phyloP scores from a whole-genome alignment of 2,888 invertebrate genomes.

The Silvanus unidentatus region DNA sequence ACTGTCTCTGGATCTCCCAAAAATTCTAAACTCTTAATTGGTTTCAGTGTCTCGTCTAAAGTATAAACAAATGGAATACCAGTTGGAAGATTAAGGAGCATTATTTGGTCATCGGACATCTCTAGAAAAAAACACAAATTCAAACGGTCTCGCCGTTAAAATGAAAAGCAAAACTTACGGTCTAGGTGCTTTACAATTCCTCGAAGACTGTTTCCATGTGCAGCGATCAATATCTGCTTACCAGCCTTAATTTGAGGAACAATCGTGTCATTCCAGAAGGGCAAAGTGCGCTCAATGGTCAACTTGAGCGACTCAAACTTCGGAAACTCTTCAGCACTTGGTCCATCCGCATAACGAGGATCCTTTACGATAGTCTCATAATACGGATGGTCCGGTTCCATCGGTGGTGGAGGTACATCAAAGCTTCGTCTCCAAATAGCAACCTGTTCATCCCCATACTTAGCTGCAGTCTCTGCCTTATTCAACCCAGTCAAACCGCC shows the following conservation, averaged over 20 bases:
- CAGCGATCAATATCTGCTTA: constrained; percentile 75
- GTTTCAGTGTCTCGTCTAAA: constrained; percentile 63
- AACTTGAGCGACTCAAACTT: constrained; percentile 79
- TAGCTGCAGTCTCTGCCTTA: constrained; percentile 61
- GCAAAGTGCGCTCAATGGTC: constrained; percentile 77
- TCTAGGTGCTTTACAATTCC: constrained; percentile 77
- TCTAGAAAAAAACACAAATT: constrained; percentile 47
- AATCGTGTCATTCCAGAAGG: constrained; percentile 85
- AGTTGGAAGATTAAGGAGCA: constrained; percentile 71
- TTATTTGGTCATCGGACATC: constrained; percentile 65
- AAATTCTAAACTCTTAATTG: constrained; percentile 66
- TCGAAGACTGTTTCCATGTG: constrained; percentile 83
- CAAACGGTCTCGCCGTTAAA: constrained; percentile 1
- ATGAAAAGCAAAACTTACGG: constrained; percentile 22
- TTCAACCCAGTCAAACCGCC: constrained; percentile 63
- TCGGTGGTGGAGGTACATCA: constrained; percentile 78
- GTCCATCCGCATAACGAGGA: constrained; percentile 62
- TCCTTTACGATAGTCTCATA: constrained; percentile 75
- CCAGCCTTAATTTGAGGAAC: constrained; percentile 81
- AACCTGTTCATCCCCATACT: constrained; percentile 64
- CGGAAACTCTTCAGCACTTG: constrained; percentile 72
- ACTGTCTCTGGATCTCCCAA: constrained; percentile 75
- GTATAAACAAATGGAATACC: constrained; percentile 78
- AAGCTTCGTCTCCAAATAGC: constrained; percentile 87
- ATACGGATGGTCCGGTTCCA: constrained; percentile 73